A percentile compares a stretch with the other conserved stretches of the same genome.
Conservation (phyloP, 2,797 vertebrate species). For the Eulemur mongoz region DNA sequence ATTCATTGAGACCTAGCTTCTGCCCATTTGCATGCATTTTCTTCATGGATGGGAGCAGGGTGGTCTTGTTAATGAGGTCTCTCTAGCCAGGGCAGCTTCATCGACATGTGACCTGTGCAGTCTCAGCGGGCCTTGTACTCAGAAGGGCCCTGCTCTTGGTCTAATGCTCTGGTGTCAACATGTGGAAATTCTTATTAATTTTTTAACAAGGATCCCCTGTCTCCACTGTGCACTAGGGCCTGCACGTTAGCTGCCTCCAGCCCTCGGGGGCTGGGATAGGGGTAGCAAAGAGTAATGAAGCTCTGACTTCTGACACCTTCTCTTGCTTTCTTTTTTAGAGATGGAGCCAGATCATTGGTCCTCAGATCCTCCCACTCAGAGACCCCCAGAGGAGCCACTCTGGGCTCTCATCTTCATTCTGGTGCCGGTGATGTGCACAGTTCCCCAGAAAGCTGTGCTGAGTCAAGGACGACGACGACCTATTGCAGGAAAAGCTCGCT, state of each 20-base stretch:
- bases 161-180: background rate
- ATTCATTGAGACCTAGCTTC: background rate
- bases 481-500: background rate
- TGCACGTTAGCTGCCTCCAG: background rate
- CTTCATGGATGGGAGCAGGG: background rate
- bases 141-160: background rate
- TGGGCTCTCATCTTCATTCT: background rate
- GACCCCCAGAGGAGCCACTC: background rate
- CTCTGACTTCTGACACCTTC: background rate
- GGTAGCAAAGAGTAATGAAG: background rate
- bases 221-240: background rate
- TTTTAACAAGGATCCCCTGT: background rate
- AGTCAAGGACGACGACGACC: background rate
- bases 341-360: background rate
- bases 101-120: background rate
- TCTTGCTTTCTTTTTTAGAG: background rate
- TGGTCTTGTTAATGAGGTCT: background rate
- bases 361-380: background rate
- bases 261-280: too few species aligned
- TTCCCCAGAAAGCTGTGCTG: background rate
- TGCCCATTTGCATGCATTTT: background rate
- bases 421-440: background rate
- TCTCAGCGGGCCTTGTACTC: background rate
- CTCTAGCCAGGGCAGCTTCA: background rate
- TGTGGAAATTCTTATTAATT: background rate